Percentiles rank a stretch among this genome's conserved stretches.
These are phyloP conservation scores for Oreochromis grahami DNA, from an alignment of 2,797 vertebrate genomes.

Conservation along the genomic window DNA sequence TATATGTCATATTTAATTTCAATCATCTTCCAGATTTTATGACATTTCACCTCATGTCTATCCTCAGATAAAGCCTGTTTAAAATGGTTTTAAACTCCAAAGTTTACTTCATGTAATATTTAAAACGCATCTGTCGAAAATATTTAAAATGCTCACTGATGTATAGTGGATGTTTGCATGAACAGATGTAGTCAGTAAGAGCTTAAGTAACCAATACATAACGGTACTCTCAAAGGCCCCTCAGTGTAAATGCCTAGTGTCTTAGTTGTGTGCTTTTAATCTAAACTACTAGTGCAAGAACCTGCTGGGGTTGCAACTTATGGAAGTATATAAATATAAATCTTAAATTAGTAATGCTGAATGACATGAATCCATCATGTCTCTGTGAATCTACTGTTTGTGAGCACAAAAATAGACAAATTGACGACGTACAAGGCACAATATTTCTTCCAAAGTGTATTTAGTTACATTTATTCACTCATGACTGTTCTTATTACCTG, in stretches of 20 bases:
- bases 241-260: not conserved
- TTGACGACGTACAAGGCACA: accelerated
- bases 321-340: not conserved
- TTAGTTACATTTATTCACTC: not conserved
- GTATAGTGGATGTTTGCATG: not conserved
- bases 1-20: not conserved
- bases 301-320: not conserved
- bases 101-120: not conserved
- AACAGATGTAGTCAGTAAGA: not conserved
- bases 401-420: not conserved
- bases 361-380: not conserved
- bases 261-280: not conserved
- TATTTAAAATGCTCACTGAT: not conserved
- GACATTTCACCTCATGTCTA: not conserved
- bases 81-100: not conserved
- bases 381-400: not conserved
- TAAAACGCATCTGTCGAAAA: not conserved
- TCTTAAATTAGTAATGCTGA: not conserved
- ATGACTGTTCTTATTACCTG: not conserved
- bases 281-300: not conserved
- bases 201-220: not conserved
- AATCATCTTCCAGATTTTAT: not conserved
- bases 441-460: not conserved
- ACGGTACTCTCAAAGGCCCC: accelerated
- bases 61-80: not conserved